Base-by-base conservation (phyloP, 2,888 invertebrate species). In the Aleiodes alternator region DNA sequence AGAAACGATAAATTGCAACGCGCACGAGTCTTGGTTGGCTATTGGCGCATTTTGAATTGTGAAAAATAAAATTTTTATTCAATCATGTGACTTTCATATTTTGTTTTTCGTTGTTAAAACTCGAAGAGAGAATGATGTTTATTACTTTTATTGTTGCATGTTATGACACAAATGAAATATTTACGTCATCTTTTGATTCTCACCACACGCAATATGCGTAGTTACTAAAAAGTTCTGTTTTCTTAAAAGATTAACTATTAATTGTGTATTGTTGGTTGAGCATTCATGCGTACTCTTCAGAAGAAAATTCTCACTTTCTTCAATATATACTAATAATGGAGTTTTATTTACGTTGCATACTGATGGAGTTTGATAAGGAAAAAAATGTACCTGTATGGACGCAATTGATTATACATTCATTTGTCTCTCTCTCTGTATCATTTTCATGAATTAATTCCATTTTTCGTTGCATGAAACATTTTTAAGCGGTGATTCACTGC, bases 1-100 rank as follows among this genome's bases (percentile, higher is more conserved):
- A 81, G 80, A 80, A 81, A 82, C 80, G 76, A 78, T 81, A 69
- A 74, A 76, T 75, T 72, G 68, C 69, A 72, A 72, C 73, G 77
- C 80, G 77, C 72, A 74, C 69, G 59, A 68, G 72, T 72, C 64
- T 69, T 48, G 9, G 53, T 71, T 55, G 68, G 69, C 70, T 74
- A 72, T 61, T 43, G 70, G 50, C 64, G 53, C n/a, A n/a, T 14
- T 59, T 31, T 55, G 0, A 14, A 9, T 69, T 34, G 31, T 53
- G 29, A 34, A 69, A 69, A n/a, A 34, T 23, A 34, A 55, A 69
- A 61, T 34, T 57, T 59, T 29, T n/a, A 53, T 14, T 69, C n/a
- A 16, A 31, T 56, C 43, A 56, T 43, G 34, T 16, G 23, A 43
- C 72, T 77, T 71, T 16, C 55, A 72, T 64, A 14, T 59, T 72